Percentiles rank a stretch among this genome's conserved stretches.
phyloP scores from a whole-genome alignment of 2,113 vertebrate species.

The Antechinus flavipes region DNA sequence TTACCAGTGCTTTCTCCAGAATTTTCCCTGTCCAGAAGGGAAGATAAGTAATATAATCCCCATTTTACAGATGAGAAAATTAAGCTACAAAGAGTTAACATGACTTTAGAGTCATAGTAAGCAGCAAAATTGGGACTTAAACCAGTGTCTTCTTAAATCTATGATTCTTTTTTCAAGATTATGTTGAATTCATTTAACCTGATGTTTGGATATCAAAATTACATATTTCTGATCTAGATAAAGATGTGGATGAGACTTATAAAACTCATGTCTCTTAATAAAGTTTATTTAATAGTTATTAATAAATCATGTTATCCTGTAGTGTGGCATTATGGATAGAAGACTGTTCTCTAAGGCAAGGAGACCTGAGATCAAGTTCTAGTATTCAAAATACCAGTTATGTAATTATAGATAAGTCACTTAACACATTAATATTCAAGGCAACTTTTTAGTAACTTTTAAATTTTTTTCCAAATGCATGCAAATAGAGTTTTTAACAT shows the following conservation, averaged over 20 bases:
- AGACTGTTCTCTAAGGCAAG: neutral
- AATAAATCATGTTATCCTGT: neutral
- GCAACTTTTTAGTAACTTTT: too few species aligned
- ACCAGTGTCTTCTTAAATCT: neutral
- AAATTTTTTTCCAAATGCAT: too few species aligned
- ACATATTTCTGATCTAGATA: neutral
- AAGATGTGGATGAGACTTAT: neutral
- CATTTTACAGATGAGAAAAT: neutral
- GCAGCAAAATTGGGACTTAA: neutral
- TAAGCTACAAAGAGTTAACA: neutral
- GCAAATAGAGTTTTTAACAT: too few species aligned
- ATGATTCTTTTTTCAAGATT: neutral
- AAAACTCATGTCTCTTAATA: neutral
- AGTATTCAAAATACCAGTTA: neutral
- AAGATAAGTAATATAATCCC: neutral
- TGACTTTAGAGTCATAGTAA: neutral
- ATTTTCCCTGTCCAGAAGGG: neutral
- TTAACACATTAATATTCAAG: neutral
- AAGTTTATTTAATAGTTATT: neutral
- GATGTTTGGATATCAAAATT: neutral
- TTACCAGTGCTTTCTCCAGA: neutral
- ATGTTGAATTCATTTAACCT: neutral
- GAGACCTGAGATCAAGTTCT: neutral
- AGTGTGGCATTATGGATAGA: neutral
- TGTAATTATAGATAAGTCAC: neutral